A percentile compares a stretch with the other conserved stretches of the same genome.
Evolutionary conservation across 2,113 vertebrate genomes (phyloP).

Genomic region (Rhineura floridana): DNA sequence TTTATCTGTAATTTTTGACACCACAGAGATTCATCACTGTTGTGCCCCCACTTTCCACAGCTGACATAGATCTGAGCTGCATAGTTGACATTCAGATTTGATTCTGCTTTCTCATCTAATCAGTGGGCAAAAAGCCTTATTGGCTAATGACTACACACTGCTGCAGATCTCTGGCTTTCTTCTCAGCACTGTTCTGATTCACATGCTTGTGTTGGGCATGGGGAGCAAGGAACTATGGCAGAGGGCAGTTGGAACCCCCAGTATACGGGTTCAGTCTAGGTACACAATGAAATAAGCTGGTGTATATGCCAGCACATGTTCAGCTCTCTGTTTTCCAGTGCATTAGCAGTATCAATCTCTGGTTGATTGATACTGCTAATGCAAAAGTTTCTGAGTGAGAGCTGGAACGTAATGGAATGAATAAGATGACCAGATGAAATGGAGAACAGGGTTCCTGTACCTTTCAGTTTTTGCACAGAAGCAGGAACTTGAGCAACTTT

Average conservation of each 20-base stretch:
- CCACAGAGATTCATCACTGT: background rate
- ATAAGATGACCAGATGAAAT: background rate
- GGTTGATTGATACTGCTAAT: too few species aligned
- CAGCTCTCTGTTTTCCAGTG: background rate
- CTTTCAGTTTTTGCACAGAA: background rate
- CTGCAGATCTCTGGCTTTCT: background rate
- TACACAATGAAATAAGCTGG: background rate
- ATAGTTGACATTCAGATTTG: background rate
- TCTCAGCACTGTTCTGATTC: background rate
- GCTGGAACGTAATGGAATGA: background rate
- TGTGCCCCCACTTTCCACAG: background rate
- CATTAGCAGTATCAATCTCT: too few species aligned
- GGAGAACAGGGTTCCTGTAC: background rate
- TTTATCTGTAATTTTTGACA: slow-evolving; percentile 35
- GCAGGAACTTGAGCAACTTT: background rate
- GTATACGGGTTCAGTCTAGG: background rate
- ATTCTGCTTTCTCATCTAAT: background rate
- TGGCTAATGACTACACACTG: background rate
- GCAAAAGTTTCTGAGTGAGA: background rate
- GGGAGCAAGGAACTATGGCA: background rate
- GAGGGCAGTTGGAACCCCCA: background rate
- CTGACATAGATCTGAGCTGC: background rate
- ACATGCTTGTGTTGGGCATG: background rate
- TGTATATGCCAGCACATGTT: background rate
- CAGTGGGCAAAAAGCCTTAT: background rate